Conservation (phyloP, 1,140 invertebrate species). For the Orchesella cincta region DNA sequence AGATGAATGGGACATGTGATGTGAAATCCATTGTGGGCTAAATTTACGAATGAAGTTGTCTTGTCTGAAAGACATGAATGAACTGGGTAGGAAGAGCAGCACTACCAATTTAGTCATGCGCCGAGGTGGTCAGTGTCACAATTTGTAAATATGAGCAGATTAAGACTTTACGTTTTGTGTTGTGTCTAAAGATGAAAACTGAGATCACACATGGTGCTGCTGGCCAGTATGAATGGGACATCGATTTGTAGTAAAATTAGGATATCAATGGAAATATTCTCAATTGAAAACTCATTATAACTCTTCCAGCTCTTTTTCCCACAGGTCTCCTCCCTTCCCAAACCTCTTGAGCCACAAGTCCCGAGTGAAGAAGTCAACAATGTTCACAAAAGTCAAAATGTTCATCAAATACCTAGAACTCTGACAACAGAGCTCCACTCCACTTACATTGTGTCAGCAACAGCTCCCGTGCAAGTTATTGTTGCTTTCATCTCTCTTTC, state of each 20-base stretch:
- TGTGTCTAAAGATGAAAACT: neutral
- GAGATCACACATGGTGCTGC: neutral
- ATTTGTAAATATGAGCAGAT: too few species aligned
- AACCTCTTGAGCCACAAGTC: neutral
- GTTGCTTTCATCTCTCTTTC: neutral
- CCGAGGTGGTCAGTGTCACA: neutral
- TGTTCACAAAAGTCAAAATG: neutral
- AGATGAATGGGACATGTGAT: too few species aligned
- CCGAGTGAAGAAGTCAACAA: slow-evolving; percentile 2
- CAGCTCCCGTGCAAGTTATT: neutral
- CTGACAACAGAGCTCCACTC: neutral
- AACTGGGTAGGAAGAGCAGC: too few species aligned
- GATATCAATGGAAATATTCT: neutral
- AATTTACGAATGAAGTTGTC: too few species aligned
- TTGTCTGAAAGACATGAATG: too few species aligned
- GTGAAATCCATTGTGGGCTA: too few species aligned
- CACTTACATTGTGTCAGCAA: neutral
- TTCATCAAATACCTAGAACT: neutral
- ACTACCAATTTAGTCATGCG: neutral
- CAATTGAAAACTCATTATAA: neutral
- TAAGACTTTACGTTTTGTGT: too few species aligned
- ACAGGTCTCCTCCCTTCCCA: neutral
- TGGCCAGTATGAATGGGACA: neutral
- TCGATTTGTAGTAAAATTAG: slow-evolving; percentile 21
- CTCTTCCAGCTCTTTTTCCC: neutral